Base-by-base conservation (phyloP, 1,140 invertebrate genomes). In the Pentalonia nigronervosa region DNA sequence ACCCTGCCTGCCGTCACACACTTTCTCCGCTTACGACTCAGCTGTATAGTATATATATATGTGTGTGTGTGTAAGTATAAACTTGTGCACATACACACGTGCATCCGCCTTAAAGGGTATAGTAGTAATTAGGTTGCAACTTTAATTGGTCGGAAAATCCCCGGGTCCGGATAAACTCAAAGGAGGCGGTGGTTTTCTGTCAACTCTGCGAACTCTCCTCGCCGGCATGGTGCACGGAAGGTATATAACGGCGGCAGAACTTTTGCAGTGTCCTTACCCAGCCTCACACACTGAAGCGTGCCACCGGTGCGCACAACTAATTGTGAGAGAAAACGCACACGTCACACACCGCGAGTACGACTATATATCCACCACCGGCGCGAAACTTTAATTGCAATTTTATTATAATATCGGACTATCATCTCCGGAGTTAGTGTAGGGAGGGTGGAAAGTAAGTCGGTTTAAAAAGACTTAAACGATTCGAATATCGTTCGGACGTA, bases 91-190 rank as follows among this genome's bases (percentile, higher is more conserved):
- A 14, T 21, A 45, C 88, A 41, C 45, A 36, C 48, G 21, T 21
- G 30, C 48, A n/a, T 87, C 84, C 87, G 87, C 87, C 87, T 89
- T 53, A 89, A 89, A 67, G 76, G 47, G 50, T 20, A 60, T 83
- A 83, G 25, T n/a, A 53, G 76, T 92, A 93, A 93, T 93, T 93
- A 84, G 45, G 76, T 86, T 93, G 91, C 91, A 86, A 93, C 91
- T 93, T 93, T 93, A 93, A 93, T 93, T 93, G 76, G 91, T 93
- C 50, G 91, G 91, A 84, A 84, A 93, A 93, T 84, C 76, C 90
- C 60, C 90, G 60, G 90, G 81, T 93, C 48, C 81, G 76, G 89
- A 90, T 90, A 90, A 90, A 90, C 56, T 90, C 89, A 67, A 90
- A 90, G 36, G 89, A 90, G 53, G 56, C 89, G 53, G 81, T 92